Evolutionary conservation across 1,140 invertebrate species (phyloP), one percentile per base, ranked within the genome.

Genomic region (Scaptomyza graminum): DNA sequence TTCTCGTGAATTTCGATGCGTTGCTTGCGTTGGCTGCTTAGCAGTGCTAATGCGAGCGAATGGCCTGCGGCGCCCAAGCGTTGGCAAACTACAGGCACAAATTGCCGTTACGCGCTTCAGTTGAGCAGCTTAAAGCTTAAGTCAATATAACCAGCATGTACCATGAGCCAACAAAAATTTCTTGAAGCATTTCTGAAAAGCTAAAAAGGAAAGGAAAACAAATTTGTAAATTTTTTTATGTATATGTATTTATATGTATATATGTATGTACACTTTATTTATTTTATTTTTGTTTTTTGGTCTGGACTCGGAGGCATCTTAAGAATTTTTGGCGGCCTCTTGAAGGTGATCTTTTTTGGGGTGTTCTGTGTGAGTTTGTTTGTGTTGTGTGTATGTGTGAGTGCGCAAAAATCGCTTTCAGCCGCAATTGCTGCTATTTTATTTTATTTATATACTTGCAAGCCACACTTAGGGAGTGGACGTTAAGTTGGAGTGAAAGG

Each of bases 101-200:
- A 87, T 85, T 85, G 82, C 76, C 82, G 82, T 85, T 85, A 81
- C 78, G 82, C 82, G 82, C 82, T 85, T 85, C 78, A 87, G 82
- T 82, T 85, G 82, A 85, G 82, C 82, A 82, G 82, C 82, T 85
- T 85, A 87, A 87, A 85, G 82, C 71, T 79, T 74, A 74, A 81
- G 78, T 87, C 82, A 85, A 85, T 75, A 75, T 71, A 78, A 63
- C 56, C 65, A 68, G 60, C 64, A 74, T 62, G 60, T 62, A 46
- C 22, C 51, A 34, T 34, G 18, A 59, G 46, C 43, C 22, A 50
- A 9, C 8, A 22, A 67, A 78, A 34, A 85, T 87, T 85, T 74
- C 81, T 71, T 44, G 70, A 81, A 84, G 78, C 78, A 77, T 67
- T 84, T 81, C 66, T 74, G 47, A 37, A 60, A 25, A 52, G 54